Conservation (phyloP, 1,140 invertebrate genomes). For the Drosophila cardini region DNA sequence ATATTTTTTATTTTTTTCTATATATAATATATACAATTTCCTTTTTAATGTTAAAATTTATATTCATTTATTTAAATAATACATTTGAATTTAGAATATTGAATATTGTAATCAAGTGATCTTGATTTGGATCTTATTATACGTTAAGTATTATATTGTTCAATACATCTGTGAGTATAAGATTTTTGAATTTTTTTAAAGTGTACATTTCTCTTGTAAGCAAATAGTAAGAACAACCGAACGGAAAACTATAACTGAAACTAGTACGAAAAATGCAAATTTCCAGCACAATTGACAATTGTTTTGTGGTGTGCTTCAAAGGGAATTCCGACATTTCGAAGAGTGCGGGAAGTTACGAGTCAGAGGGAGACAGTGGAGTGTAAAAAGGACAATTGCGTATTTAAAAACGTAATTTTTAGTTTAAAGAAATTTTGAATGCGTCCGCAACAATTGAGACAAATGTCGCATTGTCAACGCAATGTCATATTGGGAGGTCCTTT, state of each 20-base stretch:
- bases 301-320: conserved; percentile 66
- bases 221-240: conserved; percentile 13
- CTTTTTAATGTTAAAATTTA: no score
- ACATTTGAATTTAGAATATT: no score
- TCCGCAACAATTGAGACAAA: conserved; percentile 61
- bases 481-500: conserved; percentile 79
- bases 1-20: no score
- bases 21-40: no score
- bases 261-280: conserved; percentile 65
- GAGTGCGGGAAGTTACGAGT: conserved; percentile 9
- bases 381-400: conserved; percentile 81
- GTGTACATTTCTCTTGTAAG: conserved; percentile 36
- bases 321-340: conserved; percentile 44
- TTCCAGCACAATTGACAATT: conserved; percentile 69
- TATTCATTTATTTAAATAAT: no score
- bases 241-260: conserved; percentile 59
- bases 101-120: no score
- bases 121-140: no score
- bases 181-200: background rate
- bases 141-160: no score
- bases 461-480: conserved; percentile 63
- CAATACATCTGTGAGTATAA: no score
- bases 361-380: background rate
- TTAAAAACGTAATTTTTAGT: conserved; percentile 74
- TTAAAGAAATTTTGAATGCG: conserved; percentile 63